Evolutionary conservation across 1,140 invertebrate genomes (phyloP), one percentile per base, ranked within the genome.

Genomic region (Glomeris maerens): DNA sequence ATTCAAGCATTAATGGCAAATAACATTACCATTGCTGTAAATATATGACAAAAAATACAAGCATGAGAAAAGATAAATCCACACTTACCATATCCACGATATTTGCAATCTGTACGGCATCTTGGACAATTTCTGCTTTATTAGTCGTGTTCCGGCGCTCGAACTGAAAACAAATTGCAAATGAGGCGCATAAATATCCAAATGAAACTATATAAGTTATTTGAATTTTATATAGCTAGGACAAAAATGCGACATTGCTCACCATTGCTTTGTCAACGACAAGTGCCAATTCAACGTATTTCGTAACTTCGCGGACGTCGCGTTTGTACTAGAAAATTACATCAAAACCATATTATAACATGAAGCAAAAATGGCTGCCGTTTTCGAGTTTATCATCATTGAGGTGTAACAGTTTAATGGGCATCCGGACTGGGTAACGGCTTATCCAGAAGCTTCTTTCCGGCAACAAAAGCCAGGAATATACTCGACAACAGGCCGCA

Each of bases 21-120:
- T n/a, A n/a, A n/a, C n/a, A n/a, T n/a, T n/a, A n/a, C n/a, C n/a
- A n/a, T n/a, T n/a, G n/a, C n/a, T n/a, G n/a, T n/a, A n/a, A n/a
- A n/a, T n/a, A n/a, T n/a, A n/a, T n/a, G n/a, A n/a, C n/a, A n/a
- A n/a, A n/a, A n/a, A n/a, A n/a, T n/a, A n/a, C n/a, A n/a, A n/a
- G n/a, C n/a, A n/a, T n/a, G n/a, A n/a, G n/a, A n/a, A n/a, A n/a
- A n/a, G n/a, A n/a, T n/a, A n/a, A n/a, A n/a, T n/a, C n/a, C n/a
- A 14, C 47, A 74, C 83, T 79, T 68, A 91, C 88, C 78, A 94
- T 72, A 74, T 96, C 91, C 48, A 89, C 89, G 66, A 94, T 93
- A 70, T 96, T 95, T 45, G 88, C 89, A 57, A 94, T 87, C 76
- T 94, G 89, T 63, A 95, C 84, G 45, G 89, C 87, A 71, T 94